A percentile compares a stretch with the other conserved stretches of the same genome.
Evolutionary conservation across 2,113 vertebrate genomes (phyloP).

Genomic region (Hystrix cristata): DNA sequence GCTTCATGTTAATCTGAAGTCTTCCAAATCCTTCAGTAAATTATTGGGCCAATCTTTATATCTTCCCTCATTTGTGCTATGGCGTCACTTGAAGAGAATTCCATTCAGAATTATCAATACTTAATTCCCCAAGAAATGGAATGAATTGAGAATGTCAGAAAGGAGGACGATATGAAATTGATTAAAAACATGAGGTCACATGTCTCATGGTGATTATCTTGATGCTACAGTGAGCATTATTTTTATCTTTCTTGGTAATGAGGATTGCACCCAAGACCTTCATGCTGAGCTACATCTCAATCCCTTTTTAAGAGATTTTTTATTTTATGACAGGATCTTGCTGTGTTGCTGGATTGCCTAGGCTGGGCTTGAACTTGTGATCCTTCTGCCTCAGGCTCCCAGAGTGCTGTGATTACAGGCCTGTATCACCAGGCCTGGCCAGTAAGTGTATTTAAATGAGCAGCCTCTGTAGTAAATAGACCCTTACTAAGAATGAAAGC

Average conservation of each 20-base stretch:
- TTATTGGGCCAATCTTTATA: background rate
- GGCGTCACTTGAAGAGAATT: background rate
- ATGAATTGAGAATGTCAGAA: conserved; percentile 22
- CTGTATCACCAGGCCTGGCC: background rate
- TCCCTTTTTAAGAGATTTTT: background rate
- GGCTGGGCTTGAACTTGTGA: background rate
- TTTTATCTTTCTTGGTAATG: background rate
- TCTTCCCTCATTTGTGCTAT: conserved; percentile 7
- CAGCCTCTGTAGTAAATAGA: background rate
- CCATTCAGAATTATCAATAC: conserved; percentile 17
- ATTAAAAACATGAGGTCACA: background rate
- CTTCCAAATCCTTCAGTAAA: conserved; percentile 22
- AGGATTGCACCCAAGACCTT: background rate
- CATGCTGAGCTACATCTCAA: background rate
- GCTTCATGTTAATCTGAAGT: background rate
- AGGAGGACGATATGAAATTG: conserved; percentile 8
- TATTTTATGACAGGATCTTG: background rate
- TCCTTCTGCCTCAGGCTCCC: background rate
- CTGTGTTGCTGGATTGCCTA: background rate
- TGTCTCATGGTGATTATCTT: background rate
- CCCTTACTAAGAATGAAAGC: conserved; percentile 7
- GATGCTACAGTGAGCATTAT: background rate
- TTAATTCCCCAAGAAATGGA: conserved; percentile 40
- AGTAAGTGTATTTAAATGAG: background rate
- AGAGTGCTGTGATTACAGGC: background rate